These are phyloP conservation scores for Garrulus glandarius DNA, from an alignment of 2,797 vertebrate genomes.

Conservation along the genomic window DNA sequence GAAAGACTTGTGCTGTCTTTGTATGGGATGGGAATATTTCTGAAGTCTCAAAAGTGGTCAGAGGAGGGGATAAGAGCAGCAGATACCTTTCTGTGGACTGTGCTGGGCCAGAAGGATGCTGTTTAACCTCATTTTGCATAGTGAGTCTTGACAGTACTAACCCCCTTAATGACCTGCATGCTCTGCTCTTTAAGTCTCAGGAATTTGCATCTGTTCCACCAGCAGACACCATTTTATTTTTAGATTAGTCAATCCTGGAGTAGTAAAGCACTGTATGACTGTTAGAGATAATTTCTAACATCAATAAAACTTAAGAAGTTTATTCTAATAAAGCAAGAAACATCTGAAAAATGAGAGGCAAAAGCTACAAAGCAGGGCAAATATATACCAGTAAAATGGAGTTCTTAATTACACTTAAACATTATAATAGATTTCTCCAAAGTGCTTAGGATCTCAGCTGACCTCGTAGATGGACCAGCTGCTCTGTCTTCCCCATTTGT, in stretches of 20 bases:
- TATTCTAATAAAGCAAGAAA: background rate
- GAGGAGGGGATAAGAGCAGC: background rate
- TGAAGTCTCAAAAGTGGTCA: background rate
- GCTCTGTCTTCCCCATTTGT: background rate
- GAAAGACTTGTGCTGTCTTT: background rate
- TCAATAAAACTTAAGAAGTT: background rate
- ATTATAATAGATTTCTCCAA: background rate
- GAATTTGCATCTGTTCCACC: background rate
- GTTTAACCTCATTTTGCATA: background rate
- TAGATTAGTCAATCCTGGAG: background rate
- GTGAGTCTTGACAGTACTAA: background rate
- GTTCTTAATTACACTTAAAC: background rate
- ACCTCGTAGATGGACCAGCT: background rate
- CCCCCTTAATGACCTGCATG: background rate
- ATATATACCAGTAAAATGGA: background rate
- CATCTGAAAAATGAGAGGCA: background rate
- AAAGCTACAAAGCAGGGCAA: background rate
- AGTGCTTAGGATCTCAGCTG: background rate
- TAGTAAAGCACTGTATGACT: background rate
- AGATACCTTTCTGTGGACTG: background rate
- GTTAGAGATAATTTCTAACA: background rate
- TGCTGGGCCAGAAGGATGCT: background rate
- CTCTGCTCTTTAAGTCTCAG: background rate
- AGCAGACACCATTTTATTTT: background rate
- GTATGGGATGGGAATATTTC: background rate